These are phyloP conservation scores for Carduelis carduelis DNA, from an alignment of 2,797 vertebrate genomes.

Conservation along the genomic window DNA sequence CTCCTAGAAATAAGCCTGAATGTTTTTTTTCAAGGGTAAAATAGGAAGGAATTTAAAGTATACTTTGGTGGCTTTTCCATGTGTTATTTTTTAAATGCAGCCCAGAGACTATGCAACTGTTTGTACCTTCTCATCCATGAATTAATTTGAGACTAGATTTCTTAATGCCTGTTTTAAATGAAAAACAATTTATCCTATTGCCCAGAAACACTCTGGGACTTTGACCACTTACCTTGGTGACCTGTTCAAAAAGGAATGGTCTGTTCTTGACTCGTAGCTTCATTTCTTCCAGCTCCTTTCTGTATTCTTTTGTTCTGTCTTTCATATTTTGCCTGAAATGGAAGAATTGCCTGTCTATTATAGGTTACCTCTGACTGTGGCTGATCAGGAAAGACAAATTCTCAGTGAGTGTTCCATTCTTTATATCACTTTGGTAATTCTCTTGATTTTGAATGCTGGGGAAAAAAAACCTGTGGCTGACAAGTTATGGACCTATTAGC, in stretches of 20 bases:
- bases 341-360: not conserved
- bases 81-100: not conserved
- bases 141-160: not conserved
- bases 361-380: not conserved
- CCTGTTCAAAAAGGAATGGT: constrained; percentile 91
- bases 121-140: not conserved
- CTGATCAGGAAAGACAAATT: not conserved
- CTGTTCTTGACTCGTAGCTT: constrained; percentile 83
- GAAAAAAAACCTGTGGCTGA: not conserved
- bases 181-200: not conserved
- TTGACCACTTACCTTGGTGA: constrained; percentile 83
- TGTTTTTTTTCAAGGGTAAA: not conserved
- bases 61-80: not conserved
- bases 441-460: not conserved
- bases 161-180: not conserved
- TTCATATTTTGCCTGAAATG: constrained; percentile 84
- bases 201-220: not conserved
- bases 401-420: not conserved
- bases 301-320: constrained; percentile 87
- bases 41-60: not conserved
- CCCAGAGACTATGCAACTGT: not conserved
- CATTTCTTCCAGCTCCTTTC: constrained; percentile 87
- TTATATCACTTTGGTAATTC: not conserved
- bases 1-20: not conserved
- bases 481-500: not conserved